Base-by-base conservation (phyloP, 2,797 vertebrate genomes). In the Falco concolor region DNA sequence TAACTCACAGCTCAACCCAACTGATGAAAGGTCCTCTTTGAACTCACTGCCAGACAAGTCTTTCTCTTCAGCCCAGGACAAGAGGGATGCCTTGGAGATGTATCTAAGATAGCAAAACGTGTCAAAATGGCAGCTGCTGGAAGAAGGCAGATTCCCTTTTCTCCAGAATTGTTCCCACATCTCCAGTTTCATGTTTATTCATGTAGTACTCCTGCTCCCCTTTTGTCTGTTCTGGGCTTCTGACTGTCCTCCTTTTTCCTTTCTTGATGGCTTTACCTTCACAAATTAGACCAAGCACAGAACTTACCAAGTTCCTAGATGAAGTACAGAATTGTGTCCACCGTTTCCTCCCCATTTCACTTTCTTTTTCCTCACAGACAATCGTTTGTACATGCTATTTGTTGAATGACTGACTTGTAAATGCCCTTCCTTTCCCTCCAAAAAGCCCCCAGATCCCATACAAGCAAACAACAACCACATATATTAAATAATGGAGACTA, bases 1-100 rank as follows among this genome's bases (percentile, higher is more conserved):
- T 96, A 95, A 54, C 75, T 90, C 91, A 78, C 75, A 94, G 65
- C 77, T 93, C 88, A 93, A 34, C 53, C 42, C 84, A 93, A 83
- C 5, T 80, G 90, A 89, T 95, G 87, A 94, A 90, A 93, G 32
- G 70, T 93, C 80, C 63, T 61, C 53, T 95, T 84, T 93, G 75
- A 90, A 91, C 73, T 80, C 74, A 30, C 53, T 96, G 80, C 86
- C 87, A 92, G 67, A 91, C 34, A 6, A 80, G 73, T 13, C 83
- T 90, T 95, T 90, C 64, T 89, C 75, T 90, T 88, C 82, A 91
- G 47, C 60, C 61, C 52, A 74, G 63, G 69, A 72, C 73, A 92
- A 92, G 78, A 83, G 34, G 54, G 44, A 60, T 93, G 65, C 50
- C 68, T 76, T 72, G 68, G 38, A 92, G 44, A 79, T 32, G 8